Conservation (phyloP, 2,113 vertebrate species). For the Periophthalmus modestus region DNA sequence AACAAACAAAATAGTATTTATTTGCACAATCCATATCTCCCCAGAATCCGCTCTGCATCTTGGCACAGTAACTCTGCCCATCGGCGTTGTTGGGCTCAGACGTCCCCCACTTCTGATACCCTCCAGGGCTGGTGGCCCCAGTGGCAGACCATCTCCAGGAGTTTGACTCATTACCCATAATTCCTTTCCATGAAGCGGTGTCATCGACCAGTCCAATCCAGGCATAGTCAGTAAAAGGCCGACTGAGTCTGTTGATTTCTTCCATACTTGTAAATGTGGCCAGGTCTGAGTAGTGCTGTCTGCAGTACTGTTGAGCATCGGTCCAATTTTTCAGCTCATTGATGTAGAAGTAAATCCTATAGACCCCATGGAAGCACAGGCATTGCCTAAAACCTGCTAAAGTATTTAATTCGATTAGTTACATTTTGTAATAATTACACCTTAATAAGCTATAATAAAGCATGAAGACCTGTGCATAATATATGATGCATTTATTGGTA, state of each 20-base stretch:
- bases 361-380: neutral
- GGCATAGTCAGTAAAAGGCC: neutral
- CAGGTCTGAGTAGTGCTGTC: neutral
- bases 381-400: neutral
- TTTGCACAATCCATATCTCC: neutral
- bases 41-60: neutral
- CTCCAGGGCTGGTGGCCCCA: neutral
- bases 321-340: neutral
- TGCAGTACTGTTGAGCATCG: neutral
- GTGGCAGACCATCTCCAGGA: slow-evolving; percentile 6
- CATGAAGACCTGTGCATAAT: too few species aligned
- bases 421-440: too few species aligned
- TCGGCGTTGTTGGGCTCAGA: neutral
- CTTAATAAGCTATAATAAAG: too few species aligned
- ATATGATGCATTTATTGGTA: too few species aligned
- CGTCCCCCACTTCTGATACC: neutral
- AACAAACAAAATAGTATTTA: neutral
- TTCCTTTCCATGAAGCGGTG: neutral
- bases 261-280: neutral
- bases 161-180: neutral
- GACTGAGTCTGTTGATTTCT: neutral
- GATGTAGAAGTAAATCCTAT: neutral
- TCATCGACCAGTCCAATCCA: neutral
- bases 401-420: too few species aligned
- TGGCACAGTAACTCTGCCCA: neutral